Evolutionary conservation across 2,888 invertebrate species (phyloP).

Genomic region (Caenorhabditis zanzibari): DNA sequence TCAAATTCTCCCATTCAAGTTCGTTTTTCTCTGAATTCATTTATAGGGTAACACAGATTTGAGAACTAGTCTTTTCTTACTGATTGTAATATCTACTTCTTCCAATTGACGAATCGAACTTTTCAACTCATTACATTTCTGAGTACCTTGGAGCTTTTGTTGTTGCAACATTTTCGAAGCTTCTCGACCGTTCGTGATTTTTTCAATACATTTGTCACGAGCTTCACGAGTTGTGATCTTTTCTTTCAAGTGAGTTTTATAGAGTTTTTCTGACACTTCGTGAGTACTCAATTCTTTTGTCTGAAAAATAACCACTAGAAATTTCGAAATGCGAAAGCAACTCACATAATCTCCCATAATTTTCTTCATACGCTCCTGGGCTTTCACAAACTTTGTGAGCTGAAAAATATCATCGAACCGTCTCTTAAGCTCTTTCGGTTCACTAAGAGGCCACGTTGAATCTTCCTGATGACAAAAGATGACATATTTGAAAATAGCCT

Average conservation of each 20-base stretch:
- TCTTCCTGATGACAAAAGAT: slow-evolving; percentile 99
- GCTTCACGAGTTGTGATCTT: slow-evolving; percentile 25
- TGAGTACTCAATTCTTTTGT: slow-evolving; percentile 39
- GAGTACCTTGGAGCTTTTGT: slow-evolving; percentile 16
- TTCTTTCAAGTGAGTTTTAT: slow-evolving; percentile 35
- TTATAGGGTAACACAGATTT: background rate
- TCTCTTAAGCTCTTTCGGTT: slow-evolving; percentile 94
- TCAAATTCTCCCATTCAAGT: slow-evolving; percentile 63
- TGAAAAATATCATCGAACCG: slow-evolving; percentile 99
- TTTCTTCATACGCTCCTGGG: slow-evolving; percentile 89
- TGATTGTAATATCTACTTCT: slow-evolving; percentile 14
- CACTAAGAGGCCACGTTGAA: slow-evolving; percentile 95
- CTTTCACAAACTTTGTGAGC: slow-evolving; percentile 89
- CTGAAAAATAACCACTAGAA: slow-evolving; percentile 17
- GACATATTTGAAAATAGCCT: slow-evolving; percentile 95
- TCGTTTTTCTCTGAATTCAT: slow-evolving; percentile 52
- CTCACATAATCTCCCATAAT: slow-evolving; percentile 71
- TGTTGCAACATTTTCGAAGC: slow-evolving; percentile 24
- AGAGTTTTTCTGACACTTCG: slow-evolving; percentile 19
- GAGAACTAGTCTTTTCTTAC: slow-evolving; percentile 8
- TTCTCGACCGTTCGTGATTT: slow-evolving; percentile 22
- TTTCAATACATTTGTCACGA: slow-evolving; percentile 25
- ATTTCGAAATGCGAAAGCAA: background rate
- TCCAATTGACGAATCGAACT: slow-evolving; percentile 44
- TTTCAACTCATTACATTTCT: slow-evolving; percentile 43